Percentiles rank a stretch among this genome's conserved stretches.
Conservation (phyloP, 2,113 vertebrate genomes). For the Symphodus melops region DNA sequence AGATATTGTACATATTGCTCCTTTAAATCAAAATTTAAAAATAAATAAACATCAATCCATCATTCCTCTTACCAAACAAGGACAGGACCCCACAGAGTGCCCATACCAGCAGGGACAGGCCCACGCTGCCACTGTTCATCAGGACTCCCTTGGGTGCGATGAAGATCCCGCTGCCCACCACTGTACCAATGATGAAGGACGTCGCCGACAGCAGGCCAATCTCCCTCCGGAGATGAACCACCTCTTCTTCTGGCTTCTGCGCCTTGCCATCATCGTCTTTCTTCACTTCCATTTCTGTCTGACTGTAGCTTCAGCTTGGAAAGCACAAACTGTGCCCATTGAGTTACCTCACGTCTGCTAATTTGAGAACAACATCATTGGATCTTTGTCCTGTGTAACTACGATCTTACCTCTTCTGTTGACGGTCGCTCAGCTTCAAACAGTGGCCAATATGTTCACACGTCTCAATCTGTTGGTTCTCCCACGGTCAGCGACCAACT, state of each 20-base stretch:
- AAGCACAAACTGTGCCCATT: neutral
- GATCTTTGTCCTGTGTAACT: neutral
- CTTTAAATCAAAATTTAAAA: too few species aligned
- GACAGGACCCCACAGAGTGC: slow-evolving; percentile 87
- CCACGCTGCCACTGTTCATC: slow-evolving; percentile 88
- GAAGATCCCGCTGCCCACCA: slow-evolving; percentile 93
- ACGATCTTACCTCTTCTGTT: neutral
- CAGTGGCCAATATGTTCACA: neutral
- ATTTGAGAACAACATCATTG: neutral
- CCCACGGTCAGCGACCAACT: neutral
- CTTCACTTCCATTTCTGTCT: slow-evolving; percentile 52
- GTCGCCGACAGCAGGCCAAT: slow-evolving; percentile 85
- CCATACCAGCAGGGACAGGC: slow-evolving; percentile 89
- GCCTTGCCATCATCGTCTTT: slow-evolving; percentile 4
- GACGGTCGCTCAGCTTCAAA: neutral
- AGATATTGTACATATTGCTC: too few species aligned
- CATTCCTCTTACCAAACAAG: slow-evolving; percentile 82
- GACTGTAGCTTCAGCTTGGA: neutral
- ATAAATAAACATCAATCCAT: too few species aligned
- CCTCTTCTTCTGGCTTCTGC: slow-evolving; percentile 34
- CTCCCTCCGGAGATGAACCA: slow-evolving; percentile 74
- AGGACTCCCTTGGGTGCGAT: slow-evolving; percentile 91
- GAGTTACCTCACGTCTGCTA: neutral
- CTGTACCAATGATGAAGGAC: slow-evolving; percentile 86
- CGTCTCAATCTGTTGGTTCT: too few species aligned